Conservation (phyloP, 2,797 vertebrate species). For the Crypturellus tataupa region DNA sequence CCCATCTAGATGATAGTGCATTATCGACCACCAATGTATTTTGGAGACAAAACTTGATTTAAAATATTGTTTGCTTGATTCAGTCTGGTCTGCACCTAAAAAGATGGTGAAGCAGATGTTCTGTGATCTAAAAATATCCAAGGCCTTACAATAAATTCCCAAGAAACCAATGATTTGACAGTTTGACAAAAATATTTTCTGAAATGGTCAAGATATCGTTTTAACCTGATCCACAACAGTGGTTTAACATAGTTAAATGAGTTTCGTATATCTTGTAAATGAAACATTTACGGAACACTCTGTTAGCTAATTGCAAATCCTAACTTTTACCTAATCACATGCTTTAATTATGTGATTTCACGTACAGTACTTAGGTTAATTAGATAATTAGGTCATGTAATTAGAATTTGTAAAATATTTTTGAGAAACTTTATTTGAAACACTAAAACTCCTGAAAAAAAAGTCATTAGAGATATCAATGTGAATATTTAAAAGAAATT, state of each 20-base stretch:
- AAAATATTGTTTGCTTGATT: background rate
- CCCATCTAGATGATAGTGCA: background rate
- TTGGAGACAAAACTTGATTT: background rate
- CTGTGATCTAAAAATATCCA: background rate
- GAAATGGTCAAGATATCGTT: background rate
- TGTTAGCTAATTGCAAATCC: background rate
- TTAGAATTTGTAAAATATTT: background rate
- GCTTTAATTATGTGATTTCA: constrained; percentile 8
- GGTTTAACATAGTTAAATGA: background rate
- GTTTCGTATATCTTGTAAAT: background rate
- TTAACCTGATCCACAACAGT: background rate
- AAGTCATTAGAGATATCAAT: background rate
- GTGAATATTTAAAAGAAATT: background rate
- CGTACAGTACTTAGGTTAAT: constrained; percentile 17
- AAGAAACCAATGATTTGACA: background rate
- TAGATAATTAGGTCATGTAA: background rate
- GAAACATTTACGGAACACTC: background rate
- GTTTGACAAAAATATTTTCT: background rate
- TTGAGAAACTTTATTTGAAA: background rate
- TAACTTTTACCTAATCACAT: constrained; percentile 33
- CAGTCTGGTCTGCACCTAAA: background rate
- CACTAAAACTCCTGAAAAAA: background rate
- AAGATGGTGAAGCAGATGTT: background rate
- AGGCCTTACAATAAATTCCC: background rate
- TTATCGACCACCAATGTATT: background rate